A percentile compares a stretch with the other conserved stretches of the same genome.
These are phyloP conservation scores for Rhinolophus sinicus DNA, from an alignment of 2,113 vertebrate genomes.

Conservation along the genomic window DNA sequence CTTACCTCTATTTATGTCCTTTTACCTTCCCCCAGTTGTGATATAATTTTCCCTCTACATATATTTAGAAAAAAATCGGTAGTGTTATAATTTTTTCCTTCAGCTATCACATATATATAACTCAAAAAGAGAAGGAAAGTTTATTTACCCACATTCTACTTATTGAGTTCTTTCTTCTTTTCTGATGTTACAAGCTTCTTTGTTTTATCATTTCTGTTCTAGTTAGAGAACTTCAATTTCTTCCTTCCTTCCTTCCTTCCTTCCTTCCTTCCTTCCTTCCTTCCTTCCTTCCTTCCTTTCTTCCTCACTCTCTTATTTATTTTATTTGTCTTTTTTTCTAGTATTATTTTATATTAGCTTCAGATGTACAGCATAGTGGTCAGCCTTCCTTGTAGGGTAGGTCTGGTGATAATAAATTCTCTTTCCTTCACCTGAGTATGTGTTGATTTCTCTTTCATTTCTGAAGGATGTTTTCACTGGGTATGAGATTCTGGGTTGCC, in stretches of 20 bases:
- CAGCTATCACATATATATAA: not conserved
- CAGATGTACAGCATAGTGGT: too few species aligned
- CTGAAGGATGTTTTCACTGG: not conserved
- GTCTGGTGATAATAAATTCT: not conserved
- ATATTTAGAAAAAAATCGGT: not conserved
- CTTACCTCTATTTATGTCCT: not conserved
- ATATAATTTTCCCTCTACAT: not conserved
- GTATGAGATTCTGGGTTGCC: not conserved
- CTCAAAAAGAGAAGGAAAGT: not conserved
- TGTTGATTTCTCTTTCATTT: not conserved
- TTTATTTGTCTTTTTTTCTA: too few species aligned
- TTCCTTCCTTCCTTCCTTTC: too few species aligned
- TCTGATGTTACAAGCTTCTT: not conserved
- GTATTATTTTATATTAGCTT: too few species aligned
- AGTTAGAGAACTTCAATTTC: not conserved
- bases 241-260: too few species aligned
- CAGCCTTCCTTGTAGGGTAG: not conserved
- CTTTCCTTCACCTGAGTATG: not conserved
- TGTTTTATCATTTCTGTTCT: not conserved
- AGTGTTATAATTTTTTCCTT: not conserved
- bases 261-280: too few species aligned
- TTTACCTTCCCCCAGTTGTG: not conserved
- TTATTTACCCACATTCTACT: not conserved
- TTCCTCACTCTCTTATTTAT: too few species aligned
- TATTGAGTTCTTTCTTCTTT: not conserved